phyloP scores from a whole-genome alignment of 1,140 invertebrate species.

The Monochamus saltuarius region DNA sequence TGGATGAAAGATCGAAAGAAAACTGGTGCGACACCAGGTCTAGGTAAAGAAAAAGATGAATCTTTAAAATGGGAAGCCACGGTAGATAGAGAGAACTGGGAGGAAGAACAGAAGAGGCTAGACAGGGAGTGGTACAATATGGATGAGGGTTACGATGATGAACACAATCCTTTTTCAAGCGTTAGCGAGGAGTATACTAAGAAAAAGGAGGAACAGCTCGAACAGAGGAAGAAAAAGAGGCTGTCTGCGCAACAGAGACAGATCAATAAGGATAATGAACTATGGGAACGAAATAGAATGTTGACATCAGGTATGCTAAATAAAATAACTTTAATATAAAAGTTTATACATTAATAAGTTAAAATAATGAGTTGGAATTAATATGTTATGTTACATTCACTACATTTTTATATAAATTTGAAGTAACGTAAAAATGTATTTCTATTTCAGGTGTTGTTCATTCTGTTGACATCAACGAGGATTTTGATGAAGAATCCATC shows the following conservation, averaged over 20 bases:
- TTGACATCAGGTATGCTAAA: conserved; percentile 75
- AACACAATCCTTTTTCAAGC: conserved; percentile 88
- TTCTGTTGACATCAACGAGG: conserved; percentile 86
- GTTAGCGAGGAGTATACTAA: conserved; percentile 88
- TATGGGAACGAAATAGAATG: conserved; percentile 99
- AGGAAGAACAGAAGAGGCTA: conserved; percentile 88
- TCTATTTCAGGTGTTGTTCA: conserved; percentile 76
- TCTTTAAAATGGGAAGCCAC: conserved; percentile 59
- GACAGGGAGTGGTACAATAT: conserved; percentile 97
- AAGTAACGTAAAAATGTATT: background rate
- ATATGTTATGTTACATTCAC: no score
- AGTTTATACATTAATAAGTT: no score
- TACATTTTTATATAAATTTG: background rate
- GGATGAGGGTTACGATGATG: conserved; percentile 92
- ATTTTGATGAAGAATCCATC: conserved; percentile 90
- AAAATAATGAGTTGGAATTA: no score
- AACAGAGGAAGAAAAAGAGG: conserved; percentile 85
- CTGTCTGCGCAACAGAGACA: conserved; percentile 93
- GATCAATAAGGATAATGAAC: conserved; percentile 95
- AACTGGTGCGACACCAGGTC: conserved; percentile 62
- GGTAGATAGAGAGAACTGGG: conserved; percentile 80
- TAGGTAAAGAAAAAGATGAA: conserved; percentile 50
- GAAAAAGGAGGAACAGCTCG: conserved; percentile 89
- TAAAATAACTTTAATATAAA: no score
- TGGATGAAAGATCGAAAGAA: conserved; percentile 72